Conservation (phyloP, 1,140 invertebrate species). For the Papilio glaucus region DNA sequence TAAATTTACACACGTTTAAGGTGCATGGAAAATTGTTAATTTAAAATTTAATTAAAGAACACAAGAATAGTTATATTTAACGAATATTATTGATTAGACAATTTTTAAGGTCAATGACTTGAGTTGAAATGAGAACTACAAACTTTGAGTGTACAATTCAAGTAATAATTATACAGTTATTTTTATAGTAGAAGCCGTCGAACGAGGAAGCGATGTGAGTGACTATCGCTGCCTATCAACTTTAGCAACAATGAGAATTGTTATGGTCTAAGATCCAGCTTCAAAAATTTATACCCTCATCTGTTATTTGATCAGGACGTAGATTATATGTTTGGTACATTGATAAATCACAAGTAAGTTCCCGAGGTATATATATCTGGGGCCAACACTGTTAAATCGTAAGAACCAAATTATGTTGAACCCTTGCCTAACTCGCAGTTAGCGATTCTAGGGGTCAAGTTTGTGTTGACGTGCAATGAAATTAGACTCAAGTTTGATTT, state of each 20-base stretch:
- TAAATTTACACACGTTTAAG: neutral
- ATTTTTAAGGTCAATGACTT: neutral
- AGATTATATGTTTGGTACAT: no score
- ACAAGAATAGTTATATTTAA: neutral
- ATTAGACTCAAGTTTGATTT: no score
- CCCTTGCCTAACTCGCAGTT: no score
- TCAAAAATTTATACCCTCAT: no score
- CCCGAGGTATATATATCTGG: no score
- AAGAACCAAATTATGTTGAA: no score
- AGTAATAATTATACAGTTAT: neutral
- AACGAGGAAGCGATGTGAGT: neutral
- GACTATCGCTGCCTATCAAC: neutral
- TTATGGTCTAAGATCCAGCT: no score
- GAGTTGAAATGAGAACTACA: neutral
- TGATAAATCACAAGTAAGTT: no score
- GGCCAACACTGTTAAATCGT: no score
- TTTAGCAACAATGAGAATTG: neutral
- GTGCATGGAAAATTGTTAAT: neutral
- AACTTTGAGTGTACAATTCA: neutral
- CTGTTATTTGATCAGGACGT: no score
- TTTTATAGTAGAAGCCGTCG: neutral
- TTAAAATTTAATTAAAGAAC: neutral
- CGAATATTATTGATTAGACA: neutral
- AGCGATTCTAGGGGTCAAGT: no score
- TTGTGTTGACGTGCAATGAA: no score